These are phyloP conservation scores for Zaprionus nigranus DNA, from an alignment of 1,140 invertebrate species.

Conservation along the genomic window DNA sequence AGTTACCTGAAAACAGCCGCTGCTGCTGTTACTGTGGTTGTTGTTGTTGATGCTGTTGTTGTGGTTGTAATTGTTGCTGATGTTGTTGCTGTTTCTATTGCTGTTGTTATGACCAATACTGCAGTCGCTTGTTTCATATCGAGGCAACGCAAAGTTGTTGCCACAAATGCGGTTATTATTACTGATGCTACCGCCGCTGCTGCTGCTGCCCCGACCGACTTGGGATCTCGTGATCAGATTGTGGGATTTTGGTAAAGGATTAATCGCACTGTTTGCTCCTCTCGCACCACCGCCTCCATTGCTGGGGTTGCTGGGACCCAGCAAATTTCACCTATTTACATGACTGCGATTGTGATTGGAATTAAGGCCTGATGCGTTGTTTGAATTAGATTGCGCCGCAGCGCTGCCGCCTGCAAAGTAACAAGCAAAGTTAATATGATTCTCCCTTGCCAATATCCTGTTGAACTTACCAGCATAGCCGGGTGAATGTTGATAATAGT, in stretches of 20 bases:
- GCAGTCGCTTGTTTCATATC: conserved; percentile 42
- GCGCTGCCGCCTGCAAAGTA: conserved; percentile 40
- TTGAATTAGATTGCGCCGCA: conserved; percentile 63
- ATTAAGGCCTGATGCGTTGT: conserved; percentile 65
- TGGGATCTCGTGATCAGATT: conserved; percentile 60
- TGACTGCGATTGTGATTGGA: conserved; percentile 82
- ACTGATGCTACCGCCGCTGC: conserved; percentile 21
- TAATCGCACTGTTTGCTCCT: conserved; percentile 44
- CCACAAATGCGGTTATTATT: conserved; percentile 7
- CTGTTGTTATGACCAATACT: conserved; percentile 21
- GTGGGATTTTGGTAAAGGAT: conserved; percentile 52
- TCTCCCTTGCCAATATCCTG: background rate
- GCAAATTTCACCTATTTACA: conserved; percentile 84
- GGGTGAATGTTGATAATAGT: conserved; percentile 81
- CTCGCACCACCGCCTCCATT: conserved; percentile 42
- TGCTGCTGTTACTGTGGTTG: conserved; percentile 42
- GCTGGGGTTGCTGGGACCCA: conserved; percentile 54
- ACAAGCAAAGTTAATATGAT: background rate
- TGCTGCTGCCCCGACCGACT: conserved; percentile 33
- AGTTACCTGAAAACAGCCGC: conserved; percentile 51
- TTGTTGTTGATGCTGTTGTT: conserved; percentile 53
- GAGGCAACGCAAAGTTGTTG: conserved; percentile 44
- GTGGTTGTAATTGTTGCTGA: conserved; percentile 13
- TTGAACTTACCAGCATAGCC: conserved; percentile 65
- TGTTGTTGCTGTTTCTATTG: conserved; percentile 15